Evolutionary conservation across 2,797 vertebrate species (phyloP).

Genomic region (Pseudotriccus pelzelni): DNA sequence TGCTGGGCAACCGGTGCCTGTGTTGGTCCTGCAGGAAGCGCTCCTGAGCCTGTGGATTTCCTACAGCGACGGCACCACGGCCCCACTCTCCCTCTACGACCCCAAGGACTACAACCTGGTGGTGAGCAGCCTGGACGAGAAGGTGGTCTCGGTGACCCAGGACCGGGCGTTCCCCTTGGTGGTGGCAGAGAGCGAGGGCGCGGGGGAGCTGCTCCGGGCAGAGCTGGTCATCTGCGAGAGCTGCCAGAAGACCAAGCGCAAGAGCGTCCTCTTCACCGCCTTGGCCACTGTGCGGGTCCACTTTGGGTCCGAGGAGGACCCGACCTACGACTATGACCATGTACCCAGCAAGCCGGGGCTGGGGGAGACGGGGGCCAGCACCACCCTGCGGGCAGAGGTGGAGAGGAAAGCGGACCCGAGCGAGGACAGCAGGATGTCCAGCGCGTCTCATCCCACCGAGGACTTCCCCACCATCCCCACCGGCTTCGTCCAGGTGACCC

Average conservation of each 20-base stretch:
- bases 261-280: slow-evolving; percentile 88
- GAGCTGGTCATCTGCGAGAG: slow-evolving; percentile 94
- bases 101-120: slow-evolving; percentile 95
- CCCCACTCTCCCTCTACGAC: slow-evolving; percentile 89
- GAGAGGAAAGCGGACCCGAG: slow-evolving; percentile 72
- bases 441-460: slow-evolving; percentile 41
- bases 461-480: slow-evolving; percentile 87
- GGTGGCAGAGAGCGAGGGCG: slow-evolving; percentile 88
- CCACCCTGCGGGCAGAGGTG: slow-evolving; percentile 76
- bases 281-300: slow-evolving; percentile 86
- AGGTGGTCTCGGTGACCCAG: slow-evolving; percentile 86
- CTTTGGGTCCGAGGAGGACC: slow-evolving; percentile 85
- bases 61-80: slow-evolving; percentile 92
- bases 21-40: slow-evolving; percentile 84
- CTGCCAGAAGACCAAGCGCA: slow-evolving; percentile 97
- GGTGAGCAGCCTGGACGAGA: slow-evolving; percentile 88
- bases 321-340: slow-evolving; percentile 75
- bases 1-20: slow-evolving; percentile 43
- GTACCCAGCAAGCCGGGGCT: slow-evolving; percentile 74
- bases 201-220: slow-evolving; percentile 83
- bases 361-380: slow-evolving; percentile 57
- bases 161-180: slow-evolving; percentile 88
- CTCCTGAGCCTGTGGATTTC: slow-evolving; percentile 93
- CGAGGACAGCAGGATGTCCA: slow-evolving; percentile 74
- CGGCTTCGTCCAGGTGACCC: slow-evolving; percentile 86